Conservation (phyloP, 1,140 invertebrate genomes). For the Drosophila littoralis region DNA sequence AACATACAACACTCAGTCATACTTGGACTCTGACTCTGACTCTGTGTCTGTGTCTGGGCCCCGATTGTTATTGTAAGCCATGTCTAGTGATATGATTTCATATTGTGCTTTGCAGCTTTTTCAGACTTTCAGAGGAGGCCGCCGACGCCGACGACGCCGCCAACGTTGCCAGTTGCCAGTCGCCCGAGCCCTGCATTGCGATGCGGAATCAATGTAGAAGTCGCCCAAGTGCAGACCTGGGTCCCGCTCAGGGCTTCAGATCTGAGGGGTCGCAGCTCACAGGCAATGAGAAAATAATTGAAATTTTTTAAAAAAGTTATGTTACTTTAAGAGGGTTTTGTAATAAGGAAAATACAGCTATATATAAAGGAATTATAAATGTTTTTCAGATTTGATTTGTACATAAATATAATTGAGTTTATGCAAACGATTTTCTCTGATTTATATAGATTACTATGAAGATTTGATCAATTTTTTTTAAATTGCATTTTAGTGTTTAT, state of each 20-base stretch:
- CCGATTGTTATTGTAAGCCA: slow-evolving; percentile 76
- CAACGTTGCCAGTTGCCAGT: slow-evolving; percentile 45
- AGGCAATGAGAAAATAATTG: slow-evolving; percentile 16
- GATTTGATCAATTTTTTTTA: too few relatives aligned
- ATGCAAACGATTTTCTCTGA: too few relatives aligned
- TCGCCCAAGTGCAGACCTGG: not conserved
- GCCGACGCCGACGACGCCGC: slow-evolving; percentile 41
- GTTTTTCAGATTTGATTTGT: too few relatives aligned
- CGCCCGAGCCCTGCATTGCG: slow-evolving; percentile 3
- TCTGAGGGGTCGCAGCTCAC: not conserved
- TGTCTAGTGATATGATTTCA: slow-evolving; percentile 82
- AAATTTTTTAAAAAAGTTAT: not conserved
- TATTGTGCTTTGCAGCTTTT: slow-evolving; percentile 75
- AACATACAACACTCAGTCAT: slow-evolving; percentile 71
- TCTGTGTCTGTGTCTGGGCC: slow-evolving; percentile 16
- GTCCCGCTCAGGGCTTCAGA: not conserved
- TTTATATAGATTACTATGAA: too few relatives aligned
- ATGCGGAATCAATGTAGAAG: slow-evolving; percentile 5
- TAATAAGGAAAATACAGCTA: too few relatives aligned
- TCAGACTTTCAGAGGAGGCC: slow-evolving; percentile 64
- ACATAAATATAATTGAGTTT: too few relatives aligned
- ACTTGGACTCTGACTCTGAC: slow-evolving; percentile 53
- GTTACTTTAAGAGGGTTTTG: too few relatives aligned
- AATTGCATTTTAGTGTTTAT: too few relatives aligned
- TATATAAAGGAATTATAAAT: too few relatives aligned